A percentile compares a stretch with the other conserved stretches of the same genome.
These are phyloP conservation scores for Conomelus anceps DNA, from an alignment of 2,888 invertebrate genomes.

Conservation along the genomic window DNA sequence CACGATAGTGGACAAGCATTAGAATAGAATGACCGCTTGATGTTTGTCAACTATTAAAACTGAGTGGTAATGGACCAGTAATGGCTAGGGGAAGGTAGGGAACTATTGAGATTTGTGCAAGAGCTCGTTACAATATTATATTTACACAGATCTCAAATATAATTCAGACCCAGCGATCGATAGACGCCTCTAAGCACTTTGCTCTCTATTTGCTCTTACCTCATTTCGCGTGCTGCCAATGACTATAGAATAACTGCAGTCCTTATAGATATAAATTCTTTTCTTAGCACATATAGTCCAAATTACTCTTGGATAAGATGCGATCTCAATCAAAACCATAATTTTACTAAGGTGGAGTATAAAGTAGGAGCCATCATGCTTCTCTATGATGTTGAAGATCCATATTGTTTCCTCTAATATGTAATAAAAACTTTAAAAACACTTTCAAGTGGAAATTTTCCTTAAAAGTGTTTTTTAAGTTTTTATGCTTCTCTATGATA, in stretches of 20 bases:
- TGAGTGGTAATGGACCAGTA: background rate
- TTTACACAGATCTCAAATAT: background rate
- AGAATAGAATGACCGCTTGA: background rate
- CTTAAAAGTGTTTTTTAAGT: no score
- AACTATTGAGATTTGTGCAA: background rate
- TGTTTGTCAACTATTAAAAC: background rate
- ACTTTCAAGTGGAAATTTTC: no score
- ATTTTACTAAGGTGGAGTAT: no score
- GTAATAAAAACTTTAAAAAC: no score
- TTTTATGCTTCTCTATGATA: no score
- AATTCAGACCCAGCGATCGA: background rate
- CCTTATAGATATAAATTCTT: no score
- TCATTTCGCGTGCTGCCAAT: background rate
- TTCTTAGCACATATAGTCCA: no score
- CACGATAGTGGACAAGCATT: background rate
- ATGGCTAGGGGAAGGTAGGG: background rate
- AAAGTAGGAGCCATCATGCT: no score
- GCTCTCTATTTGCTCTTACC: background rate
- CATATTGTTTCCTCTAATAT: no score
- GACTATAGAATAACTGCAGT: background rate
- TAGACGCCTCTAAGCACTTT: background rate
- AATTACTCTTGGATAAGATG: no score
- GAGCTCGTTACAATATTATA: background rate
- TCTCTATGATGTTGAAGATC: no score
- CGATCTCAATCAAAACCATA: no score